phyloP scores from a whole-genome alignment of 2,113 vertebrate genomes.

The Terrapene triunguis region DNA sequence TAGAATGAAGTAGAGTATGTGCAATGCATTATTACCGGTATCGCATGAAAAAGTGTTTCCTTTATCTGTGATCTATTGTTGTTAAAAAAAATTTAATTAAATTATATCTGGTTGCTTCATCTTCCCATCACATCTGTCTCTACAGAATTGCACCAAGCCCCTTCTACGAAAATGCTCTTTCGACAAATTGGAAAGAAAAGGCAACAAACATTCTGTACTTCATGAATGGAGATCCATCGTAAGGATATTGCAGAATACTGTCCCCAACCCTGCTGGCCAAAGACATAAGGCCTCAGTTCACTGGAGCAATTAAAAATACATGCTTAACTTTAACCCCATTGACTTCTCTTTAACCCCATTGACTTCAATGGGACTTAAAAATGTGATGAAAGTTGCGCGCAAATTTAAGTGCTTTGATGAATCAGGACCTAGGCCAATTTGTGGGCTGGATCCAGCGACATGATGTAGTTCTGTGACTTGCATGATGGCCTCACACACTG shows the following conservation, averaged over 20 bases:
- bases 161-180: not conserved
- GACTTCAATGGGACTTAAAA: not conserved
- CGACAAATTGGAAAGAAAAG: not conserved
- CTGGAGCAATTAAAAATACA: not conserved
- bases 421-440: no score
- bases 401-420: no score
- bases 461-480: no score
- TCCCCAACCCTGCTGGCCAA: not conserved
- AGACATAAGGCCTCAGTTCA: not conserved
- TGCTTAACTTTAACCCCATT: not conserved
- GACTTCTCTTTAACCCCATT: not conserved
- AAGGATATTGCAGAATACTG: not conserved
- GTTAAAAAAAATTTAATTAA: not conserved
- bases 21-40: not conserved
- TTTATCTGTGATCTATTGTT: not conserved
- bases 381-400: no score
- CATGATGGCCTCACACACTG: no score
- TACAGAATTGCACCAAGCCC: not conserved
- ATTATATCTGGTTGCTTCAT: fast-evolving
- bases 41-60: not conserved
- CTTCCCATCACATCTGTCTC: no score
- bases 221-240: no score
- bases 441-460: no score
- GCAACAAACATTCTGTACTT: not conserved
- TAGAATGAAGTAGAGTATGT: fast-evolving